Percentiles rank a stretch among this genome's conserved stretches.
Evolutionary conservation across 23 tunicate genomes (phyloP).

Genomic region (Styela plicata): DNA sequence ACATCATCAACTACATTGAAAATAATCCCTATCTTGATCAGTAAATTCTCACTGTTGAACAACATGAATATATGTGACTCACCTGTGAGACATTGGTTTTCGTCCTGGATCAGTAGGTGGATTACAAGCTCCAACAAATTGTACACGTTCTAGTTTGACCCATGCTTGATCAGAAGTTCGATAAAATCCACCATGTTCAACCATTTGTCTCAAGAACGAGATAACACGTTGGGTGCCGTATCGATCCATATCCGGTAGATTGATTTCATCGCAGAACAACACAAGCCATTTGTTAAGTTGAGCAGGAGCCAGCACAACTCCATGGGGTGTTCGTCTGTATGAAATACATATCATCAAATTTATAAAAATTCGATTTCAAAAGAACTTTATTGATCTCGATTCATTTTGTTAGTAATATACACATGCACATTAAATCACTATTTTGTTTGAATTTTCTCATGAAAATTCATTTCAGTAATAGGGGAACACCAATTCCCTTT

Average conservation of each 20-base stretch:
- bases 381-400: too few species aligned
- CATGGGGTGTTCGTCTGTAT: constrained; percentile 84
- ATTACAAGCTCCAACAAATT: constrained; percentile 98
- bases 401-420: too few species aligned
- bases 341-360: neutral
- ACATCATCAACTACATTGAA: too few species aligned
- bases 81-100: constrained; percentile 89
- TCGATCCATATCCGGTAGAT: constrained; percentile 89
- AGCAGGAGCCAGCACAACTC: constrained; percentile 89
- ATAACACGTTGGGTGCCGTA: constrained; percentile 99
- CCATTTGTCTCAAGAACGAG: constrained; percentile 91
- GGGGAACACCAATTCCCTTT: too few species aligned
- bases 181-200: constrained; percentile 96
- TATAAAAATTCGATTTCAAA: too few species aligned
- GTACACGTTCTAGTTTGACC: constrained; percentile 85
- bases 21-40: too few species aligned
- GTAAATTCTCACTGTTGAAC: too few species aligned
- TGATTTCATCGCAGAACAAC: constrained; percentile 97
- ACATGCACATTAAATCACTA: too few species aligned
- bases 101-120: constrained; percentile 99
- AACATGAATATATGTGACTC: neutral
- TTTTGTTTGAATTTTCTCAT: too few species aligned
- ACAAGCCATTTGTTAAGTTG: constrained; percentile 99
- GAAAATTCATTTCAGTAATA: too few species aligned
- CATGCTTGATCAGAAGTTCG: constrained; percentile 85